A percentile compares a stretch with the other conserved stretches of the same genome.
Conservation (phyloP, 2,113 vertebrate genomes). For the Corythaeola cristata region DNA sequence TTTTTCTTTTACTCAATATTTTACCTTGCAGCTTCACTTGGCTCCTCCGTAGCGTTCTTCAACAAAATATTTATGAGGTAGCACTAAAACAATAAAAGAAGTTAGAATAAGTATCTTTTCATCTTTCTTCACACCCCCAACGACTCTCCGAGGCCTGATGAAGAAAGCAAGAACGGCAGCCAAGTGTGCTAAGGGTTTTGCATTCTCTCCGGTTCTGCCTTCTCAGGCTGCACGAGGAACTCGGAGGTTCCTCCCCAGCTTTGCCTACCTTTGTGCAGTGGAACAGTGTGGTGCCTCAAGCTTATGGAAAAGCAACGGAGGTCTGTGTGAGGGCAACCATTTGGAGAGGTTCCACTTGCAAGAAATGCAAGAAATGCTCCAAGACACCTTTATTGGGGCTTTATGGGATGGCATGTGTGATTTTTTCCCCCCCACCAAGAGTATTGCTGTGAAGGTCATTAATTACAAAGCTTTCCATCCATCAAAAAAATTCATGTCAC, state of each 20-base stretch:
- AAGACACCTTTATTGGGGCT: not conserved
- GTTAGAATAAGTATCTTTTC: slow-evolving; percentile 38
- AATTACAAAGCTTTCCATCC: not conserved
- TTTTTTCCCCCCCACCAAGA: not conserved
- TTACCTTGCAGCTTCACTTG: slow-evolving; percentile 93
- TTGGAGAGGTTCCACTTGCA: not conserved
- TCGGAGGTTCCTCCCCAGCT: not conserved
- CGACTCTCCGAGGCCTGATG: not conserved
- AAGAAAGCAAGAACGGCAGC: not conserved
- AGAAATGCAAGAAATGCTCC: not conserved
- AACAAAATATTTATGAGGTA: slow-evolving; percentile 91
- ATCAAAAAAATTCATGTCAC: not conserved
- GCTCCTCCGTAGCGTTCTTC: slow-evolving; percentile 90
- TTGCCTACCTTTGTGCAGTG: not conserved
- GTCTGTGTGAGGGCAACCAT: not conserved
- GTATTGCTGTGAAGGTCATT: not conserved
- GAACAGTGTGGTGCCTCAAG: not conserved
- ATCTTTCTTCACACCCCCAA: too few relatives aligned
- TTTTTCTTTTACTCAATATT: slow-evolving; percentile 22
- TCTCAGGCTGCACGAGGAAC: not conserved
- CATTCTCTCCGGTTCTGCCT: not conserved
- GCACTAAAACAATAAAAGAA: slow-evolving; percentile 79
- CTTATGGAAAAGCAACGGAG: not conserved
- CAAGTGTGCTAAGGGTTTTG: not conserved
- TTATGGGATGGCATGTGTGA: accelerated